Base-by-base conservation (phyloP, 2,888 invertebrate species). In the Achlya flavicornis region DNA sequence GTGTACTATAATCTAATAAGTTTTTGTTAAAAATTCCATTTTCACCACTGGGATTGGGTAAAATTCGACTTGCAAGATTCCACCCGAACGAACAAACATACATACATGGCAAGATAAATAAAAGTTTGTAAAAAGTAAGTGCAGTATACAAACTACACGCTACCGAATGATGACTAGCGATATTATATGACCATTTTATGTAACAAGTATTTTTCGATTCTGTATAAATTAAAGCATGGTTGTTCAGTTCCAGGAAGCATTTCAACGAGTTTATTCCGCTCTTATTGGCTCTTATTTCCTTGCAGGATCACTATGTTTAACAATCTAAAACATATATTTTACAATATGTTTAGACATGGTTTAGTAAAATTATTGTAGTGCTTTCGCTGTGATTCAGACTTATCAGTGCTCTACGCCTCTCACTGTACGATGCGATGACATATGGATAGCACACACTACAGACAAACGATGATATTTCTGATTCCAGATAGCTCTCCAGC, bases 401-500 rank as follows among this genome's bases (percentile, higher is more conserved):
- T 53, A 53, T 53, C 53, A 53, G 53, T 19, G 10, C 53, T 53
- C 19, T 19, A 19, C 53, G 53, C 19, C 53, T 53, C 53, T 53
- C 53, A 53, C 7, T 53, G 53, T 53, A 10, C 53, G 53, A 53
- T 10, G 19, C 19, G 53, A 53, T 53, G 53, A 53, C 53, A 53
- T 48, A 48, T 53, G 53, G 10, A 53, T 16, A 53, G 53, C 53
- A 53, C 6, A 16, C 53, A 53, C 19, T 53, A 19, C 53, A 10
- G 53, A 53, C 19, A 19, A 53, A 19, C 53, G 53, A 53, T 53
- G 16, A 53, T 53, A 53, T 53, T 53, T 53, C 10, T 53, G 53
- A n/a, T 53, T 53, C 10, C 53, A 41, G 1, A 12, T 41, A 12
- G 12, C 41, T 7, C 19, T 10, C 10, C 7, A 35, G 35, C 35